Base-by-base conservation (phyloP, 2,113 vertebrate genomes). In the Mugil cephalus region DNA sequence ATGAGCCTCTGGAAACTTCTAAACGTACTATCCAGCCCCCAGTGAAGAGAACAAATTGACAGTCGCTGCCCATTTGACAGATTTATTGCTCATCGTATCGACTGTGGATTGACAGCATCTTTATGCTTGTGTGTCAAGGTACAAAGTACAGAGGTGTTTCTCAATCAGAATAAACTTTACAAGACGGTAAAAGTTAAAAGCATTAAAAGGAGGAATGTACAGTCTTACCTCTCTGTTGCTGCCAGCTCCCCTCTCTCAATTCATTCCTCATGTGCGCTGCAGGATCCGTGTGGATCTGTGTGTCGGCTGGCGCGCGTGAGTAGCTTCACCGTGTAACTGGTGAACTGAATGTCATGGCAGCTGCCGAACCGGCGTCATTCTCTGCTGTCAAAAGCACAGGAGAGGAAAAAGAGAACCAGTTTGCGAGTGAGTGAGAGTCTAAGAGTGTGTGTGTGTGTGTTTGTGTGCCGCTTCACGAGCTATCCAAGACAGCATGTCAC, bases 141-240 rank as follows among this genome's bases (percentile, higher is more conserved):
- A 55, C 84, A 90, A 86, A 84, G 80, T 88, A 38, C 85, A 84
- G 52, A 52, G 15, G 50, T 51, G 45, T 48, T 58, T 61, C 15
- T 19, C 56, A 4, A 50, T 43, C 46, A 42, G 4, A 40, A 42
- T 12, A 21, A 51, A 10, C 40, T 66, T 46, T 46, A 48, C 35
- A 42, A 15, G 38, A 5, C 7, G 50, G 59, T 34, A 30, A 2
- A 40, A 19, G 21, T 21, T 10, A 34, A 21, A 8, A 1, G 0
- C 10, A 12, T 51, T 69, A 3, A 62, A 42, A 69, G n/a, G 40
- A 36, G 62, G 24, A 47, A 61, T 47, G 30, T 13, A 36, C 54
- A 42, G 12, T 69, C 89, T 85, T 91, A 94, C 94, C 94, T 93
- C 84, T 79, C 73, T 84, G 83, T 65, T 78, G 66, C 62, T 81